Percentiles rank a stretch among this genome's conserved stretches.
Conservation (phyloP, 2,113 vertebrate species). For the Platysternon megacephalum region DNA sequence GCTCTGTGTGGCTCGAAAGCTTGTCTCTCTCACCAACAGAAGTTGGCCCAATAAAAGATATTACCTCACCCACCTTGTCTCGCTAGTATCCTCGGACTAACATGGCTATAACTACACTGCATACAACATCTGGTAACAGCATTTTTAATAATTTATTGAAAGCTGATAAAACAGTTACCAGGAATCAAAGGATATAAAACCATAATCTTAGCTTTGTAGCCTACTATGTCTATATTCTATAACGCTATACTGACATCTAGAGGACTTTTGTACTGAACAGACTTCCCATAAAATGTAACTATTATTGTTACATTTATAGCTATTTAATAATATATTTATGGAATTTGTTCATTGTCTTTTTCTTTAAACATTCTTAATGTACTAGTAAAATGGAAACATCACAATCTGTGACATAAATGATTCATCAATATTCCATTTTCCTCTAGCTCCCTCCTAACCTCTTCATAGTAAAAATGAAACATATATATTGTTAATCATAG, state of each 20-base stretch:
- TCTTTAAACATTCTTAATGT: neutral
- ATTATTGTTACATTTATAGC: neutral
- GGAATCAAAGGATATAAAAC: accelerated
- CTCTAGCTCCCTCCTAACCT: neutral
- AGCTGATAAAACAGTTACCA: neutral
- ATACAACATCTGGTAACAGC: neutral
- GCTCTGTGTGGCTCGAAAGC: neutral
- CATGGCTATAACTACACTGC: neutral
- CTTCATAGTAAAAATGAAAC: neutral
- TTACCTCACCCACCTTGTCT: neutral
- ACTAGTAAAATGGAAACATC: neutral
- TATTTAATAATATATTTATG: neutral
- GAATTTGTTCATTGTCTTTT: accelerated
- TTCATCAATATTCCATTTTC: accelerated
- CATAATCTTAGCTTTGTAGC: neutral
- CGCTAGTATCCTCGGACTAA: neutral
- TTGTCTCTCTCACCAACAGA: neutral
- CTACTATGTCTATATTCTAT: neutral
- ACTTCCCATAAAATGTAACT: neutral
- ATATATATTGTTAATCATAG: neutral
- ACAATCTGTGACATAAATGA: neutral
- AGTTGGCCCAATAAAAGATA: neutral
- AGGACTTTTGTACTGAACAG: constrained; percentile 41
- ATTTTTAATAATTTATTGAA: constrained; percentile 5
- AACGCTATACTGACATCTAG: constrained; percentile 80